phyloP scores from a whole-genome alignment of 2,888 invertebrate genomes.

The Halictus ligatus region DNA sequence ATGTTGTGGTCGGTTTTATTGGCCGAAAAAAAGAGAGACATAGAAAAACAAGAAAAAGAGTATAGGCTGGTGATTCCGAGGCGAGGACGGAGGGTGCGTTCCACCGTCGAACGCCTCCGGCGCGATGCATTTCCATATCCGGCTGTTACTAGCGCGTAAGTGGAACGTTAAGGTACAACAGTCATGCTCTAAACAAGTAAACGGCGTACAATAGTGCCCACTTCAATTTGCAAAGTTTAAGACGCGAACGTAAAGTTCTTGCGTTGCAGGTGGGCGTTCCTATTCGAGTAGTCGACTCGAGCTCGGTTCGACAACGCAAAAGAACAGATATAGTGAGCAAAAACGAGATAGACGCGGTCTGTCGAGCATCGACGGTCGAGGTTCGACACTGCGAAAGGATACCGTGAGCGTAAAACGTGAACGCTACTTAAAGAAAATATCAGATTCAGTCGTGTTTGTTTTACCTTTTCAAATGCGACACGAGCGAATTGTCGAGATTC shows the following conservation, averaged over 20 bases:
- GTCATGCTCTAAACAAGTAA: slow-evolving; percentile 41
- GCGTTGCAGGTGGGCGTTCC: not conserved
- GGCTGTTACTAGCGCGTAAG: slow-evolving; percentile 17
- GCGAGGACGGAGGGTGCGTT: not conserved
- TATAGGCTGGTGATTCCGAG: not conserved
- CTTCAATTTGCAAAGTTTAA: not conserved
- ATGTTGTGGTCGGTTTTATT: not conserved
- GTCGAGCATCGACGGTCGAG: not conserved
- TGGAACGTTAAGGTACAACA: slow-evolving; percentile 17
- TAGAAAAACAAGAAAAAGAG: not conserved
- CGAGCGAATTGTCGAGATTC: not conserved
- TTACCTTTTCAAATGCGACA: not conserved
- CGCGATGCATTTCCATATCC: slow-evolving; percentile 30
- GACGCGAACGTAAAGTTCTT: not conserved
- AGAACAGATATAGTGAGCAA: too few species aligned
- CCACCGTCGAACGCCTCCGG: not conserved
- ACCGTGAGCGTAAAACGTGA: not conserved
- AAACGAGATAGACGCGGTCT: too few species aligned
- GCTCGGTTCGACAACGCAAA: too few species aligned
- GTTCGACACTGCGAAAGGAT: too few species aligned
- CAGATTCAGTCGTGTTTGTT: not conserved
- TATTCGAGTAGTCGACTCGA: not conserved
- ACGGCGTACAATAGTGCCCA: not conserved
- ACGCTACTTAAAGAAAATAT: not conserved
- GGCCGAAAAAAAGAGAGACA: not conserved